Conservation (phyloP, 2,888 invertebrate genomes). For the Oxystoma pomonae region DNA sequence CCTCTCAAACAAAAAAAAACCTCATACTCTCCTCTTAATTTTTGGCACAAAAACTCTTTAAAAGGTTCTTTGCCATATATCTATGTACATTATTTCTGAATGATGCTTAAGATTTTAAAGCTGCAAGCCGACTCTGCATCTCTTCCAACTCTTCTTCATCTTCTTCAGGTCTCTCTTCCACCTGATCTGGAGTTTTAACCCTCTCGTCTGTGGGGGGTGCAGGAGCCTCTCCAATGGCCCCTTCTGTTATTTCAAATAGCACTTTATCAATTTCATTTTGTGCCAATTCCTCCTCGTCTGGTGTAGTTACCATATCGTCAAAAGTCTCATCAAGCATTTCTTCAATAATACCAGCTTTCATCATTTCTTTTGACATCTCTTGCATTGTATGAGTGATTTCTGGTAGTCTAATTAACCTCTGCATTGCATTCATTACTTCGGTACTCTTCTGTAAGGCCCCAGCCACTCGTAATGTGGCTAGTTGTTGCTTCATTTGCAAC, state of each 20-base stretch:
- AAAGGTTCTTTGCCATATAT: too few relatives aligned
- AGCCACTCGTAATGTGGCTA: constrained; percentile 91
- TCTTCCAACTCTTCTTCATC: constrained; percentile 79
- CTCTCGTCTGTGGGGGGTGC: constrained; percentile 61
- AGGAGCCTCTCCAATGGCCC: constrained; percentile 89
- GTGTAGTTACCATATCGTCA: constrained; percentile 88
- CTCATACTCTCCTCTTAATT: too few relatives aligned
- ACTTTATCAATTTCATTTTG: constrained; percentile 70
- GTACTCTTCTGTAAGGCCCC: constrained; percentile 93
- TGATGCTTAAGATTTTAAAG: constrained; percentile 77
- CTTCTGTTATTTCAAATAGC: constrained; percentile 85
- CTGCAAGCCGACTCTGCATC: constrained; percentile 86
- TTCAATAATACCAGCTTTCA: constrained; percentile 97
- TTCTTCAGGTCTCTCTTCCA: constrained; percentile 51
- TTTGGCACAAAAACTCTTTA: too few relatives aligned
- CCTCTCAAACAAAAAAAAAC: too few relatives aligned
- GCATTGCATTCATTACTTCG: constrained; percentile 99
- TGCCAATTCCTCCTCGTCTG: constrained; percentile 91
- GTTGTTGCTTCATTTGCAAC: constrained; percentile 96
- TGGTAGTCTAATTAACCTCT: constrained; percentile 81
- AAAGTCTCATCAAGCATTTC: constrained; percentile 99
- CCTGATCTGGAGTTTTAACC: constrained; percentile 53
- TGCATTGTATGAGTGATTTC: constrained; percentile 96
- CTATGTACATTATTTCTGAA: too few relatives aligned
- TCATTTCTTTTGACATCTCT: constrained; percentile 98